phyloP scores from a whole-genome alignment of 2,113 vertebrate genomes.

The Cyphomyrus discorhynchus region DNA sequence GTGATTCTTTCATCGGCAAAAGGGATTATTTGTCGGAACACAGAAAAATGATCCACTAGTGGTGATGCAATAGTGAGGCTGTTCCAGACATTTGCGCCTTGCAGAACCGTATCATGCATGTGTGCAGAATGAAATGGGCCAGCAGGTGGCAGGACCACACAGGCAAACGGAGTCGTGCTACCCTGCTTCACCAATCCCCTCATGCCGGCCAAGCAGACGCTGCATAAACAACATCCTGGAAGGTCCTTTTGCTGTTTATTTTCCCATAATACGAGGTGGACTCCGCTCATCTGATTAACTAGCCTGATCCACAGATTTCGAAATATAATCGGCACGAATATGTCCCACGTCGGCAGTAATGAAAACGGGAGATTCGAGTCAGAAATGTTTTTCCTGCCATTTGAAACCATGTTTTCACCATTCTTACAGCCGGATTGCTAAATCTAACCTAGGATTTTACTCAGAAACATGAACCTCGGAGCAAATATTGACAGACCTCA shows the following conservation, averaged over 20 bases:
- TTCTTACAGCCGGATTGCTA: neutral
- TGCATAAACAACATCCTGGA: neutral
- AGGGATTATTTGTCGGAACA: neutral
- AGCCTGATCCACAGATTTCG: neutral
- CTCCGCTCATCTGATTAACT: neutral
- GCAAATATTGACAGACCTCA: neutral
- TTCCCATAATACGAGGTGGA: neutral
- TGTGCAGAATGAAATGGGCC: neutral
- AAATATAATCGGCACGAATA: neutral
- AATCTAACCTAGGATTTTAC: neutral
- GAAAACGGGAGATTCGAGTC: neutral
- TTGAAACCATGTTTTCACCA: neutral
- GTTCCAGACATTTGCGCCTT: neutral
- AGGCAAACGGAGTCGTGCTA: neutral
- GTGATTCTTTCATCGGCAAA: too few relatives aligned
- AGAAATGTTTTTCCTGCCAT: neutral
- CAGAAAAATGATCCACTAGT: neutral
- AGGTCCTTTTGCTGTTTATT: neutral
- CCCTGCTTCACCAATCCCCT: neutral
- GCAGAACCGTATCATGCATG: neutral
- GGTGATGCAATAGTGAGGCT: neutral
- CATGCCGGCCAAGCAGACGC: neutral
- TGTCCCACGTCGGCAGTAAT: neutral
- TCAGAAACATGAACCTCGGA: neutral
- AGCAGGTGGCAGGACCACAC: conserved; percentile 17